Evolutionary conservation across 2,888 invertebrate genomes (phyloP).

Genomic region (Beris morrisii): DNA sequence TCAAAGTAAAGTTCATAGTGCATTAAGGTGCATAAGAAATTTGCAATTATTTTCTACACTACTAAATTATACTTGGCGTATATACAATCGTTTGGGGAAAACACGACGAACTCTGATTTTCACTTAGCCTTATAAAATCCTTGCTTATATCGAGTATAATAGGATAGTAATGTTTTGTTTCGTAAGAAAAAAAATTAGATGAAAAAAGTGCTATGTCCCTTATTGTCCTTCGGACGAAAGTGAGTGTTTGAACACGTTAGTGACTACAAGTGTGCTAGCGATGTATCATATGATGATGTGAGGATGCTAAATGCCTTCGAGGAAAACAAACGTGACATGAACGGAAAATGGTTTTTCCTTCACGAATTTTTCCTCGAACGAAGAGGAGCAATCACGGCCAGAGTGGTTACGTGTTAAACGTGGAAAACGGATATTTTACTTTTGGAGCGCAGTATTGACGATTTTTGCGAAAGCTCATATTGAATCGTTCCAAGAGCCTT

Average conservation of each 20-base stretch:
- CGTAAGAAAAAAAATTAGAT: not conserved
- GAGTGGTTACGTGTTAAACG: constrained; percentile 29
- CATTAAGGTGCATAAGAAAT: too few species aligned
- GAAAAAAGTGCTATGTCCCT: not conserved
- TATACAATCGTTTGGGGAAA: too few species aligned
- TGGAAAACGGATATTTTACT: constrained; percentile 7
- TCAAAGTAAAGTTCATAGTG: too few species aligned
- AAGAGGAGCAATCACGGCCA: constrained; percentile 12
- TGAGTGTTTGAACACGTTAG: constrained; percentile 13
- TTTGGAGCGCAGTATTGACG: not conserved
- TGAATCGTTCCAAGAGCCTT: not conserved
- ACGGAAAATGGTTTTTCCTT: constrained; percentile 20
- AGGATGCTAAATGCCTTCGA: constrained; percentile 29
- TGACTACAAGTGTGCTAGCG: constrained; percentile 5
- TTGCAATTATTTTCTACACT: too few species aligned
- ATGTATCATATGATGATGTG: constrained; percentile 17
- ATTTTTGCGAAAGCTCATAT: too few species aligned
- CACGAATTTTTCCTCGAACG: constrained; percentile 17
- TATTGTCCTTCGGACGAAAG: constrained; percentile 19
- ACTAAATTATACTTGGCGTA: too few species aligned
- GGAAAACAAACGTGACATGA: constrained; percentile 28
- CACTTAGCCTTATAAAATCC: too few species aligned
- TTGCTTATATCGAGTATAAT: too few species aligned
- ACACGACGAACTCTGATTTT: too few species aligned
- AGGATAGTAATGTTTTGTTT: not conserved